Conservation (phyloP, 2,113 vertebrate species). For the Recurvirostra avosetta region DNA sequence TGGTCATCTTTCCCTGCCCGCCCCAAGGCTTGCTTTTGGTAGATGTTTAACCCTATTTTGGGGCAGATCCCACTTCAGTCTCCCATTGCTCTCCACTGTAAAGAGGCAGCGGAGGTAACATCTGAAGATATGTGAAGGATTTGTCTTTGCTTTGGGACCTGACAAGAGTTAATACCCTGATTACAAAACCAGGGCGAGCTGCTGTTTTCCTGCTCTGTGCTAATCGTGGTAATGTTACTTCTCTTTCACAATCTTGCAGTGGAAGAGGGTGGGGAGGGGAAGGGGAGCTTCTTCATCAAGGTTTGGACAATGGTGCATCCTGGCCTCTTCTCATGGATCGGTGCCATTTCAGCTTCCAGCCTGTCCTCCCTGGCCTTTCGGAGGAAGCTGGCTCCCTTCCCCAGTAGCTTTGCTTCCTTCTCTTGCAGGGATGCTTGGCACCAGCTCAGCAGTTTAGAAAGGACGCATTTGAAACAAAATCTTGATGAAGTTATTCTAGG, state of each 20-base stretch:
- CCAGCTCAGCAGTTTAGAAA: neutral
- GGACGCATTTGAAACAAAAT: neutral
- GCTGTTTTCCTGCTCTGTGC: constrained; percentile 31
- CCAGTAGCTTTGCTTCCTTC: neutral
- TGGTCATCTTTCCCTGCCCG: neutral
- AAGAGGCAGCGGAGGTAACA: neutral
- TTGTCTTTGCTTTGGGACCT: neutral
- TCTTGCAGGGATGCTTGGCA: constrained; percentile 27
- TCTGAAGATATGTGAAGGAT: neutral
- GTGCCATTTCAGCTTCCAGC: neutral
- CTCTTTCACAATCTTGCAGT: constrained; percentile 40
- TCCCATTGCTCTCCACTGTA: neutral
- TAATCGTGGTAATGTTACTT: neutral
- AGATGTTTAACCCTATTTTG: neutral
- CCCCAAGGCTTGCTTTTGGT: neutral
- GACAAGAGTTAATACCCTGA: neutral
- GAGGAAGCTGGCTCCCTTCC: neutral
- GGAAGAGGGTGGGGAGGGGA: constrained; percentile 27
- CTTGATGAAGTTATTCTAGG: constrained; percentile 48
- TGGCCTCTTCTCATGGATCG: neutral
- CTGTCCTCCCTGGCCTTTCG: neutral
- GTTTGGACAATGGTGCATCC: constrained; percentile 10
- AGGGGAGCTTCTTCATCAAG: constrained; percentile 28
- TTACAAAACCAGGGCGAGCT: constrained; percentile 12
- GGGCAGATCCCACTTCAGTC: neutral